Base-by-base conservation (phyloP, 2,888 invertebrate species). In the Aradus depressus region DNA sequence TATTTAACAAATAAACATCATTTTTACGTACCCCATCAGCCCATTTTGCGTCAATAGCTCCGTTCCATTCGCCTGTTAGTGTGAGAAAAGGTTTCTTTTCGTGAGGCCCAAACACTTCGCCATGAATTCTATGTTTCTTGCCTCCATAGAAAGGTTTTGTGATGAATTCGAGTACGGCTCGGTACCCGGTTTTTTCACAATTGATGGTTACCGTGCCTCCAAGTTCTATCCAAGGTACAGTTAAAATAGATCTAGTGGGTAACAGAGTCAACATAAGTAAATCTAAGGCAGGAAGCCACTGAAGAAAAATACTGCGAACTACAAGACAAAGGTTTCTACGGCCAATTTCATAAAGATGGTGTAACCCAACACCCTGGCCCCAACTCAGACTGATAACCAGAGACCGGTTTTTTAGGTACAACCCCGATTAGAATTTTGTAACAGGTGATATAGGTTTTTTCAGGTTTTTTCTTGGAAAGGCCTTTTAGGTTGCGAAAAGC, bases 91-190 rank as follows among this genome's bases (percentile, higher is more conserved):
- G 81, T 64, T 91, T 93, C 72, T 89, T 91, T 54, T 92, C 91
- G 50, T 75, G 77, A 0, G 82, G 84, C 1, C 81, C 83, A 67
- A 67, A 74, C 50, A 93, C 77, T 62, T 92, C 90, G 45, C 89
- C 90, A 1, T 78, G 79, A 48, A 96, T 80, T 57, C 83, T 77
- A 67, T 97, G 87, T 62, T 90, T 88, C 71, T 92, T 95, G 54
- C 93, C 95, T 16, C 95, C 95, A 68, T 96, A 97, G 70, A 96
- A 96, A 0, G 96, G 96, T 72, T 98, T 98, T 3, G 97, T 96
- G 52, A 91, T 73, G 71, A 99, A 98, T 68, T 98, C 96, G 10
- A 99, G 76, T 64, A 82, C 84, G 14, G 95, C 91, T 64, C 79
- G 80, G 67, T 90, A 96, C 5, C 93, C 96, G 1, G 93, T 93